Evolutionary conservation across 2,888 invertebrate genomes (phyloP), one percentile per base, ranked within the genome.

Genomic region (Cerceris ruficornis): DNA sequence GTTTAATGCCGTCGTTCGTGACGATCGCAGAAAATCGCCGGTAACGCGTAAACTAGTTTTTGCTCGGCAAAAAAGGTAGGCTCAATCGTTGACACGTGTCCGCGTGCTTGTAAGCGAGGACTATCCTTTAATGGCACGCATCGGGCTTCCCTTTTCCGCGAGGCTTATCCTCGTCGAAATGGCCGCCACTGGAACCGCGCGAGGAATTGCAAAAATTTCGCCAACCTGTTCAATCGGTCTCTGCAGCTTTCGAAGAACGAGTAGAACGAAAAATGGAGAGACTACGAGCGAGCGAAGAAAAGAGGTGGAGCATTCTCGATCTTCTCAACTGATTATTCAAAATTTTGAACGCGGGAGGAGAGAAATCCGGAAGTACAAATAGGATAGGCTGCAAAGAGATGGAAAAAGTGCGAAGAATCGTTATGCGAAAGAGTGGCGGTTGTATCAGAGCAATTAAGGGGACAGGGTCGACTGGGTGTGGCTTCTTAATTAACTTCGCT

Each of bases 401-500:
- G 9, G 11, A 55, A 55, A 55, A 55, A 17, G 41, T 41, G 55
- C 58, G 54, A 62, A 70, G 42, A 46, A n/a, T 7, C 28, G 11
- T 14, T 28, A 17, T 43, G 14, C 6, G 8, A 14, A 14, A 14
- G 13, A 46, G 13, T 8, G 17, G 50, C 54, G 46, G 28, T 57
- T 75, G 69, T 80, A 69, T 77, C 55, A 52, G 70, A 57, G 85
- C 66, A 85, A 86, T 87, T 83, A 87, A 54, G 60, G 39, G 58
- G 73, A 64, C 57, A 69, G 78, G 58, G 67, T 49, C 43, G 66
- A 15, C 55, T 54, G 79, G 80, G 83, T 50, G 77, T 69, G 77
- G 88, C 59, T 82, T 82, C 87, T 87, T 86, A 81, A 87, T 88
- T 85, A 87, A 83, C 82, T 84, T 74, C 74, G 81, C 81, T 82